Percentiles rank a stretch among this genome's conserved stretches.
phyloP scores from a whole-genome alignment of 2,113 vertebrate genomes.

The Pituophis catenifer region DNA sequence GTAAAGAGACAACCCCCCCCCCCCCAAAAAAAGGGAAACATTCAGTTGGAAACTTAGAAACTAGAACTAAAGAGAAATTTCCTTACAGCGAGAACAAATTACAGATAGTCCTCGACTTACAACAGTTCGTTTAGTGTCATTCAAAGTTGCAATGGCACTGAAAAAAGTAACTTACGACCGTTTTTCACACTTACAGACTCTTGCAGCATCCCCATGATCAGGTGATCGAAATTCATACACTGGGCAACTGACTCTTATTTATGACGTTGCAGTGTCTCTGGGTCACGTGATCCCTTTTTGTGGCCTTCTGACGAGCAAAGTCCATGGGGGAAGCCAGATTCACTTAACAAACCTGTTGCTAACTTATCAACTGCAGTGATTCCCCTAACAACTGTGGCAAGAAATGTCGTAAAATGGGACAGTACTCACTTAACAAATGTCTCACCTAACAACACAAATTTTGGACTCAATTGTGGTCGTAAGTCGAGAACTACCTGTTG shows the following conservation, averaged over 20 bases:
- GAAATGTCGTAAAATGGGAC: not conserved
- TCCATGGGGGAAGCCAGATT: not conserved
- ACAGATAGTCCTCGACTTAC: too few relatives aligned
- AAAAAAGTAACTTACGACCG: accelerated
- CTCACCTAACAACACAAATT: not conserved
- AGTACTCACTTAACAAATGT: not conserved
- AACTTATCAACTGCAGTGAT: too few relatives aligned
- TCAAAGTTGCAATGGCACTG: not conserved
- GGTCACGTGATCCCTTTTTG: not conserved
- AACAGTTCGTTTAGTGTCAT: too few relatives aligned
- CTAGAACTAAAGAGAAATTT: too few relatives aligned
- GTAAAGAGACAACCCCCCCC: too few relatives aligned
- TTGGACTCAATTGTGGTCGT: not conserved
- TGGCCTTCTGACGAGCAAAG: too few relatives aligned
- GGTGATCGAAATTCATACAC: not conserved
- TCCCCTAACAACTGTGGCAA: not conserved
- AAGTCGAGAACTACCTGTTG: not conserved
- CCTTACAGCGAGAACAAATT: too few relatives aligned
- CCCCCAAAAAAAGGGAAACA: not conserved
- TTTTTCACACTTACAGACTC: not conserved
- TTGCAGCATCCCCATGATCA: not conserved
- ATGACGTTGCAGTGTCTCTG: not conserved
- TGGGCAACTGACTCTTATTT: not conserved
- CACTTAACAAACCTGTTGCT: not conserved
- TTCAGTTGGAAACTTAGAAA: too few relatives aligned